Base-by-base conservation (phyloP, 92 coral and sea anemone species). In the Phymanthus crucifer region DNA sequence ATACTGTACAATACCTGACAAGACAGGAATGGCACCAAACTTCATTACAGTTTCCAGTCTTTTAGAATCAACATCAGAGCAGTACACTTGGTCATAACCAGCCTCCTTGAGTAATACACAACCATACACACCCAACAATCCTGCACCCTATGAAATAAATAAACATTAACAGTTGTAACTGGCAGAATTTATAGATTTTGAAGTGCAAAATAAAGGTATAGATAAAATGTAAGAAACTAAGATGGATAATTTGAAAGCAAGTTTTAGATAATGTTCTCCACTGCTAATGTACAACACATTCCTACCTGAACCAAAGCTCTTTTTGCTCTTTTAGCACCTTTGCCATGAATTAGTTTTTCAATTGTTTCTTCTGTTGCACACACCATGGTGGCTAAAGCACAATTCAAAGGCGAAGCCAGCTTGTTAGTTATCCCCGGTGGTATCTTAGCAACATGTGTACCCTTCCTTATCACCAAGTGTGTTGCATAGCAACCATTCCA, bases 371-470 rank as follows among this genome's bases (percentile, higher is more conserved):
- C 86, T 32, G 87, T 79, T 21, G 94, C 99, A 89, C 81, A 88
- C 13, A 95, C 93, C 99, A 95, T 95, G 12, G 99, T 95, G 23
- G 97, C 94, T 43, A 95, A 83, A 11, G 99, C 99, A 80, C 99
- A 95, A 58, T 95, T 95, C 34, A 95, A 45, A 37, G 99, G 95
- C 23, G 99, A 88, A 19, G 99, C 97, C 46, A 89, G 65, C 29
- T 70, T 89, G 76, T 91, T 84, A 48, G 91, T 78, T 40, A 95
- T 66, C 34, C 84, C 84, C 35, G 80, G 77, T 75, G 99, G 98
- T 19, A 96, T 80, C 88, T 82, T 93, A 21, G 80, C 89, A 43
- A 96, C 90, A 83, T 96, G 96, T 2, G 99, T 96, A 46, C 97
- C 97, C 80, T 85, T 86, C 37, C 97, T 92, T 35, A 96, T 65